These are phyloP conservation scores for Ochropleura leucogaster DNA, from an alignment of 2,888 invertebrate genomes.

Conservation along the genomic window DNA sequence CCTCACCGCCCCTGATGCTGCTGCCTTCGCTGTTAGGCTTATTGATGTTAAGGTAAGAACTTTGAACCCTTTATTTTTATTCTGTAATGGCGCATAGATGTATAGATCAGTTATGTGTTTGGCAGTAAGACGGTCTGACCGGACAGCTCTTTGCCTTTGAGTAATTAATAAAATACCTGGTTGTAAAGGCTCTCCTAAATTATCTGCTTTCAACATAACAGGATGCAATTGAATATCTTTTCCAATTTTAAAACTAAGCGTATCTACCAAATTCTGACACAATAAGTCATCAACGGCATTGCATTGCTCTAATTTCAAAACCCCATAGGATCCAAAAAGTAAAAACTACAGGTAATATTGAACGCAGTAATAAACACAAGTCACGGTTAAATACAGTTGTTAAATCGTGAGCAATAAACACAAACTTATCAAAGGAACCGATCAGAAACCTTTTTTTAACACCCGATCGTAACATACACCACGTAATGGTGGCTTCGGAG, in stretches of 20 bases:
- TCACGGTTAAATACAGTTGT: not conserved
- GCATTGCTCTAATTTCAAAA: not conserved
- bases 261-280: not conserved
- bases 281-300: not conserved
- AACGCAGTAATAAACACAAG: constrained; percentile 1
- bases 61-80: not conserved
- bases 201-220: not conserved
- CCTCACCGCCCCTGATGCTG: constrained; percentile 85
- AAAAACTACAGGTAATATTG: not conserved
- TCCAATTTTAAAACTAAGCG: not conserved
- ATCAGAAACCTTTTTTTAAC: constrained; percentile 37
- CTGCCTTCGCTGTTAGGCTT: constrained; percentile 85
- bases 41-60: constrained; percentile 86
- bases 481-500: constrained; percentile 36
- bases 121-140: not conserved
- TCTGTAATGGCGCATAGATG: not conserved
- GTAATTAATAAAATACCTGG: not conserved
- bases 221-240: not conserved
- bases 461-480: constrained; percentile 19
- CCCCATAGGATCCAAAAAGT: not conserved
- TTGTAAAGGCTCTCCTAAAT: not conserved
- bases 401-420: constrained; percentile 44
- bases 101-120: not conserved
- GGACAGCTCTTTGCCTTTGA: too few species aligned
- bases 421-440: constrained; percentile 20